Percentiles rank a stretch among this genome's conserved stretches.
Conservation (phyloP, 2,113 vertebrate genomes). For the Morone chrysops region DNA sequence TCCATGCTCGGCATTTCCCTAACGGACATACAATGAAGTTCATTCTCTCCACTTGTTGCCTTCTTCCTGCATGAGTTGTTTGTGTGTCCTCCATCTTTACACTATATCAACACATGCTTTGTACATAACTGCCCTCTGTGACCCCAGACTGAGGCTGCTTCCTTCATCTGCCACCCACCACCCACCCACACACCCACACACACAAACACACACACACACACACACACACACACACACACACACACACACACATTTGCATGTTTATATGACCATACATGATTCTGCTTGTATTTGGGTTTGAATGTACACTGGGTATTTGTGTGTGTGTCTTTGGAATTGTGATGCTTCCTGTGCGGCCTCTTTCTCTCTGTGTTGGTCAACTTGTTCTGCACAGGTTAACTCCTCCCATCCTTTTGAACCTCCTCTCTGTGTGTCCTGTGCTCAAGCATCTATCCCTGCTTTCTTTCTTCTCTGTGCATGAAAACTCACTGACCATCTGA, state of each 20-base stretch:
- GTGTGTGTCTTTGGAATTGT: constrained; percentile 12
- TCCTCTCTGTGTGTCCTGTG: background rate
- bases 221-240: constrained; percentile 31
- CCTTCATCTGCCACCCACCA: constrained; percentile 43
- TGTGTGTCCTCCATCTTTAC: constrained; percentile 74
- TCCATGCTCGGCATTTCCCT: constrained; percentile 49
- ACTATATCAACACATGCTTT: constrained; percentile 79
- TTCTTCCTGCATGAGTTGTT: constrained; percentile 69
- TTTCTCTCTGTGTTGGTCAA: constrained; percentile 64
- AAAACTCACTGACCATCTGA: background rate
- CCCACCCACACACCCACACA: constrained; percentile 22
- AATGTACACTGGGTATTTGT: constrained; percentile 29
- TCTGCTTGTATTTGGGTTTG: constrained; percentile 17
- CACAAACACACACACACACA: constrained; percentile 9
- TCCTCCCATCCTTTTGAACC: constrained; percentile 44
- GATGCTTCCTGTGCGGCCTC: constrained; percentile 27
- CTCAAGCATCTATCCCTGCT: background rate
- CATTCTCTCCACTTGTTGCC: constrained; percentile 78
- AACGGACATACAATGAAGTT: constrained; percentile 73
- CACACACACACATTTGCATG: constrained; percentile 40
- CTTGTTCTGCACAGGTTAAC: constrained; percentile 63
- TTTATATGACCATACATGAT: constrained; percentile 46
- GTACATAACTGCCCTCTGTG: constrained; percentile 73
- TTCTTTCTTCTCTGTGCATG: background rate
- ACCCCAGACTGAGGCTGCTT: constrained; percentile 56